These are phyloP conservation scores for Patagioenas fasciata DNA, from an alignment of 2,113 vertebrate species.

Conservation along the genomic window DNA sequence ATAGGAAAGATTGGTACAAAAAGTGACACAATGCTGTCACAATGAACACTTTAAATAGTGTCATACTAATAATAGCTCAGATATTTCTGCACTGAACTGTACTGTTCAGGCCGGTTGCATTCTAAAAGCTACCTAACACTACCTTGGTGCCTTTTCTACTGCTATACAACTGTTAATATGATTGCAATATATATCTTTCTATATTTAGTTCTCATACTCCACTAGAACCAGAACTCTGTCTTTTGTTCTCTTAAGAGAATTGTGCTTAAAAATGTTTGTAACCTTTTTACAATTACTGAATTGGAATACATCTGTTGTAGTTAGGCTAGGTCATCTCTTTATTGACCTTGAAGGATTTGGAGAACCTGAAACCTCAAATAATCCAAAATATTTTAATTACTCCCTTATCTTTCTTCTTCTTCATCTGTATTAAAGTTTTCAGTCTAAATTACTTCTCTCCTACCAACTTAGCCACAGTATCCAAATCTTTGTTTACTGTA, in stretches of 20 bases:
- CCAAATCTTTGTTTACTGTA: not conserved
- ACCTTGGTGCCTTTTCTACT: not conserved
- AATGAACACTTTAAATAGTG: not conserved
- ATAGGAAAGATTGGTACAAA: not conserved
- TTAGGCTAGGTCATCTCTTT: not conserved
- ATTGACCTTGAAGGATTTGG: not conserved
- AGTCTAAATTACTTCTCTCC: not conserved
- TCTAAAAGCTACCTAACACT: not conserved
- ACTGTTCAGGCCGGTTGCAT: not conserved
- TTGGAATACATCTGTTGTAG: not conserved
- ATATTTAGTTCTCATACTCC: not conserved
- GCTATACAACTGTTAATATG: not conserved
- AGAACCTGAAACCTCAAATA: constrained; percentile 7
- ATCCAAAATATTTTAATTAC: constrained; percentile 1
- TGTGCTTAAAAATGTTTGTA: not conserved
- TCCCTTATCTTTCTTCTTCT: not conserved
- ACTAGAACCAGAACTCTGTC: not conserved
- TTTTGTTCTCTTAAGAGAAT: not conserved
- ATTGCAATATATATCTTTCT: not conserved
- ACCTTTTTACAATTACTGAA: not conserved
- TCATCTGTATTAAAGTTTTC: not conserved
- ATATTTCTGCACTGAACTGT: not conserved
- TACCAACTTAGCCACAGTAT: not conserved
- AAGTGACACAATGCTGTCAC: not conserved
- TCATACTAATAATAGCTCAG: not conserved